Evolutionary conservation across 2,113 vertebrate species (phyloP).

Genomic region (Thermophis baileyi): DNA sequence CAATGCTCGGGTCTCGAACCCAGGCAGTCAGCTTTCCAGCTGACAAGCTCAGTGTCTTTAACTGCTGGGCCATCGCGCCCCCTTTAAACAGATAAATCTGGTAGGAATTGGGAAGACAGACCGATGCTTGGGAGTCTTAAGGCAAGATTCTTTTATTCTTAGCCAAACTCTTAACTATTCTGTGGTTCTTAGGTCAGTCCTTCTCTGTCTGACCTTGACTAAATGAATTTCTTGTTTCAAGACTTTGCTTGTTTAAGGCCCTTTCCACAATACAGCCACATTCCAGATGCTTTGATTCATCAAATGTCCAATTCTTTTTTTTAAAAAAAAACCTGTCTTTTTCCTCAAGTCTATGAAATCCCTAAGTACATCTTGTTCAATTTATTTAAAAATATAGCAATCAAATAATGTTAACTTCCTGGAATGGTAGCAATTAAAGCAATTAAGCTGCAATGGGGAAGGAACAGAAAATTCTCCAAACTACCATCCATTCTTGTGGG

Average conservation of each 20-base stretch:
- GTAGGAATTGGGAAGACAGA: no score
- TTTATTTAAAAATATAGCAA: conserved; percentile 55
- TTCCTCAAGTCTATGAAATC: conserved; percentile 21
- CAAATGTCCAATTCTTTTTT: not conserved
- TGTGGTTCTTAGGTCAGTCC: not conserved
- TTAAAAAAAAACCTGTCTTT: not conserved
- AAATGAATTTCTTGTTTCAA: not conserved
- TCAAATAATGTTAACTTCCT: conserved; percentile 46
- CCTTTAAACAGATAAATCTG: not conserved
- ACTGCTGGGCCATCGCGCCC: no score
- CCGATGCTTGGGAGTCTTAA: not conserved
- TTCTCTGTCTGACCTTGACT: not conserved
- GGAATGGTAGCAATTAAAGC: conserved; percentile 38
- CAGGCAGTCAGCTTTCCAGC: not conserved
- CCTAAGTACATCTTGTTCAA: conserved; percentile 30
- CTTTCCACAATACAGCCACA: not conserved
- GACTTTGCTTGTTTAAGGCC: not conserved
- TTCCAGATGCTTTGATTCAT: conserved; percentile 7
- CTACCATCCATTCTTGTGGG: not conserved
- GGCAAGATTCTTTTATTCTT: not conserved
- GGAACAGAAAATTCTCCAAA: not conserved
- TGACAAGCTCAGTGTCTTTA: not conserved
- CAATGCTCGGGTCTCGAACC: not conserved
- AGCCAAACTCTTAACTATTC: not conserved
- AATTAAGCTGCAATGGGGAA: not conserved